Conservation (phyloP, 2,888 invertebrate species). For the Lissocephala sabroskyi region DNA sequence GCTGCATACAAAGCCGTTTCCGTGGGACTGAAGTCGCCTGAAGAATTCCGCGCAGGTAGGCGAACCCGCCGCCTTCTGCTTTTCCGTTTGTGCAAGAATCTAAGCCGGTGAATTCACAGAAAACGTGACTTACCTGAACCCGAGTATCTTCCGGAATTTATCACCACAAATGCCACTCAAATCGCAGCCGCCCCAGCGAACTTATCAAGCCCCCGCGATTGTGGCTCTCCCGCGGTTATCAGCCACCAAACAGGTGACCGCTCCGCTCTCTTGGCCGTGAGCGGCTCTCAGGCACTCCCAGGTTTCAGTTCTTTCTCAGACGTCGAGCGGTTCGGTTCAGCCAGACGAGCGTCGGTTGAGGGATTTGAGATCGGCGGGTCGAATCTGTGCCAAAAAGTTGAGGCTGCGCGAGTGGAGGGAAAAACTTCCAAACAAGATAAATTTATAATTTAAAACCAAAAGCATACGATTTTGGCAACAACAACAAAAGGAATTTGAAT, state of each 20-base stretch:
- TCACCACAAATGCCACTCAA: no score
- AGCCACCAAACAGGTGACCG: background rate
- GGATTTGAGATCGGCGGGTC: no score
- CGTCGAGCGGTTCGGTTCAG: slow-evolving; percentile 37
- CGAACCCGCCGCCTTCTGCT: no score
- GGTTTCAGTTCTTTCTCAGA: slow-evolving; percentile 34
- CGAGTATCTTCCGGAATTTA: no score
- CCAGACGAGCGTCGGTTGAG: background rate
- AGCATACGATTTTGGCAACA: no score
- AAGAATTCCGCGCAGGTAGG: no score
- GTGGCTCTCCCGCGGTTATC: slow-evolving; percentile 11
- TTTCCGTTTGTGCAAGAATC: no score
- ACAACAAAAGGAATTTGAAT: no score
- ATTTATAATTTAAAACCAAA: slow-evolving; percentile 14
- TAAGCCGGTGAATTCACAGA: no score
- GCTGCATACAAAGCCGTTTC: no score
- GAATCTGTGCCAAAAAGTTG: slow-evolving; percentile 36
- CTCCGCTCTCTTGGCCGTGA: background rate
- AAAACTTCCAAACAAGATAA: slow-evolving; percentile 30
- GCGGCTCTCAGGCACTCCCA: slow-evolving; percentile 14
- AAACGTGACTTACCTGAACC: no score
- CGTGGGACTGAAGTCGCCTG: no score
- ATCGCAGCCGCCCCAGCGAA: background rate
- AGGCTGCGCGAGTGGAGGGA: slow-evolving; percentile 14
- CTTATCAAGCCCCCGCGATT: slow-evolving; percentile 40